These are phyloP conservation scores for Drosophila gaucha DNA, from an alignment of 2,888 invertebrate species.

Conservation along the genomic window DNA sequence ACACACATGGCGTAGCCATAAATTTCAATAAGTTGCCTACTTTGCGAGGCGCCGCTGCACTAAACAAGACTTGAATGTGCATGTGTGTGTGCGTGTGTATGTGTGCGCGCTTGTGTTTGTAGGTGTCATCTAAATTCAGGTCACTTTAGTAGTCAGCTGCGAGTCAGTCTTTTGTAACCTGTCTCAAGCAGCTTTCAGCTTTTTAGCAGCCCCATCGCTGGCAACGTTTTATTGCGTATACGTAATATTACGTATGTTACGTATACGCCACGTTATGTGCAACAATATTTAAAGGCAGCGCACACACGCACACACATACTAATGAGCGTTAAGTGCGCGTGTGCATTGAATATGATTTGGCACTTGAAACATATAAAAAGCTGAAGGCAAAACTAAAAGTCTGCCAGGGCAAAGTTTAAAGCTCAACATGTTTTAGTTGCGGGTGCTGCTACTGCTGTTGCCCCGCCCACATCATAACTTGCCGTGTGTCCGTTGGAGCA, in stretches of 20 bases:
- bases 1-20: constrained; percentile 36
- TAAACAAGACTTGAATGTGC: constrained; percentile 18
- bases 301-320: constrained; percentile 21
- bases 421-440: constrained; percentile 51
- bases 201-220: constrained; percentile 5
- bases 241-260: constrained; percentile 36
- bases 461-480: constrained; percentile 10
- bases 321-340: constrained; percentile 51
- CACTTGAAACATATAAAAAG: constrained; percentile 18
- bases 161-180: constrained; percentile 8
- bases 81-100: not conserved
- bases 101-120: not conserved
- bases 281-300: constrained; percentile 26
- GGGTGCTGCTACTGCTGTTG: constrained; percentile 9
- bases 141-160: constrained; percentile 46
- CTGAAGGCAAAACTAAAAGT: constrained; percentile 25
- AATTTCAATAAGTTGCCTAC: constrained; percentile 60
- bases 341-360: constrained; percentile 48
- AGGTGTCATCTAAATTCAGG: constrained; percentile 57
- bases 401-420: constrained; percentile 60
- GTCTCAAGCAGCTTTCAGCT: constrained; percentile 20
- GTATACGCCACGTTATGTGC: constrained; percentile 19
- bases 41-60: constrained; percentile 38
- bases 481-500: constrained; percentile 61
- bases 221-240: constrained; percentile 24